These are phyloP conservation scores for Sinonovacula constricta DNA, from an alignment of 1,140 invertebrate species.

Conservation along the genomic window DNA sequence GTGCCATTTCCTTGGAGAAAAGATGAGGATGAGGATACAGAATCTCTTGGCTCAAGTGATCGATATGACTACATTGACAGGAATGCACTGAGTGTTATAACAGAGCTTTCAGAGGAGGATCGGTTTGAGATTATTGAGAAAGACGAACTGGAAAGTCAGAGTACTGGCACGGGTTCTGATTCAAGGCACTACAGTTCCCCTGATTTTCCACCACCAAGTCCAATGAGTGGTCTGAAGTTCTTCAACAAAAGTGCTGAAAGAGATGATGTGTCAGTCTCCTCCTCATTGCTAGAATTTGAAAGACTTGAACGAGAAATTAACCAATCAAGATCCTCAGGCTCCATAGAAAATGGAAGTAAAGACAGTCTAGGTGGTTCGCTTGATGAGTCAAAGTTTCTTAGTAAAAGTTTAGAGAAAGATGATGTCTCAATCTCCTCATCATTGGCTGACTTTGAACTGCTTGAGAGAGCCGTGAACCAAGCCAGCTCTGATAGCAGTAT, in stretches of 20 bases:
- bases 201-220: constrained; percentile 64
- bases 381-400: constrained; percentile 62
- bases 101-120: constrained; percentile 75
- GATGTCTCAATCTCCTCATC: constrained; percentile 95
- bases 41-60: constrained; percentile 71
- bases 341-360: constrained; percentile 66
- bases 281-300: constrained; percentile 80
- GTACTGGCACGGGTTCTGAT: constrained; percentile 59
- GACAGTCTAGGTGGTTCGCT: constrained; percentile 64
- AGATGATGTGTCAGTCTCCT: constrained; percentile 79
- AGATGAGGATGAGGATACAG: constrained; percentile 81
- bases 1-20: constrained; percentile 82
- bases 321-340: constrained; percentile 67
- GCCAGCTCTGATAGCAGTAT: constrained; percentile 76
- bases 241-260: constrained; percentile 74
- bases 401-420: constrained; percentile 88
- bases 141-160: constrained; percentile 70
- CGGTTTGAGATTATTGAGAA: constrained; percentile 74
- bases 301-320: constrained; percentile 77
- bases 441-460: constrained; percentile 94
- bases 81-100: constrained; percentile 73
- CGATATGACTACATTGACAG: constrained; percentile 74
- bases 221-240: constrained; percentile 75
- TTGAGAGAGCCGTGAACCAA: constrained; percentile 91
- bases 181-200: constrained; percentile 65